Evolutionary conservation across 2,888 invertebrate species (phyloP), one percentile per base, ranked within the genome.

Genomic region (Dolichopus griseipennis): DNA sequence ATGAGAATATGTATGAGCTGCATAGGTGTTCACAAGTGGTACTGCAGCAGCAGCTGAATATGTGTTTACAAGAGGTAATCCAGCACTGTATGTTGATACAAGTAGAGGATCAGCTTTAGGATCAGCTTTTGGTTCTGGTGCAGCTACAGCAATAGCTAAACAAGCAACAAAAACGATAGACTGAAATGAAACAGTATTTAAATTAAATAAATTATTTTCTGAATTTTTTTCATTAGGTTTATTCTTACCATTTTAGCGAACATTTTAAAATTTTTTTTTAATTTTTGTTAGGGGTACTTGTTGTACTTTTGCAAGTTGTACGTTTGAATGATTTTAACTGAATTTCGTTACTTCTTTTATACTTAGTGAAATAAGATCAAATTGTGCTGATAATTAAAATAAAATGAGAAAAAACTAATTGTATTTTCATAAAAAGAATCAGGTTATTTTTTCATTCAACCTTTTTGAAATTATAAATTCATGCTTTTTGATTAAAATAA

Each of bases 41-140:
- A 41, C 9, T 6, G 12, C 15, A 41, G 41, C 41, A 27, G 27
- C 27, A 12, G 41, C 41, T 41, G 41, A 9, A 41, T 41, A 41
- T 41, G 41, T 41, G 8, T 41, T 41, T 12, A 41, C 15, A 41
- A 41, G 41, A 6, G 41, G 41, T 52, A 52, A 52, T 52, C 52
- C 52, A 15, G 52, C 52, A 52, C 52, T 52, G 18, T 52, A 52
- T 15, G 52, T 52, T 18, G 52, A 52, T 52, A 52, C 52, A 12
- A 52, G 6, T 52, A 52, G 18, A 18, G 52, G 52, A 52, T 52
- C 52, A 18, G 52, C 52, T 52, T 52, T 52, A 12, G 52, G 52
- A 52, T 52, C 52, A 52, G 52, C 52, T 52, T 52, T 52, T 52
- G 52, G 52, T 52, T 52, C 52, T 52, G 52, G 52, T 52, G 18